A percentile compares a stretch with the other conserved stretches of the same genome.
Evolutionary conservation across 2,797 vertebrate genomes (phyloP).

Genomic region (Anabas testudineus): DNA sequence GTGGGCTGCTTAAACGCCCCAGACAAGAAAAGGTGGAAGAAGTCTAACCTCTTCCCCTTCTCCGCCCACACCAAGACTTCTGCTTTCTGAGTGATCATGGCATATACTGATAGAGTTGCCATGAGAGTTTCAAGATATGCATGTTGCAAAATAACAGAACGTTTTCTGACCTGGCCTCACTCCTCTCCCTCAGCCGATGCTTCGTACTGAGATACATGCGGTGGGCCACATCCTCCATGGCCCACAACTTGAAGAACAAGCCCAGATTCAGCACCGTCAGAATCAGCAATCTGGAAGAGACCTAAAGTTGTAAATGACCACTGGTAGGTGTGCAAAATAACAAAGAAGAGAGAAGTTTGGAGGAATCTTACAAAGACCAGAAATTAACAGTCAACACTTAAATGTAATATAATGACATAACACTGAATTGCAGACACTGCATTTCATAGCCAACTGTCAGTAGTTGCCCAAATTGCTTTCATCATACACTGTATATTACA

Average conservation of each 20-base stretch:
- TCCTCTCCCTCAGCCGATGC: conserved; percentile 85
- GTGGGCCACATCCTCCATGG: conserved; percentile 95
- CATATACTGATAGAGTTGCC: neutral
- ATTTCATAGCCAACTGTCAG: neutral
- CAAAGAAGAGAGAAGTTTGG: neutral
- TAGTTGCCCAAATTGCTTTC: neutral
- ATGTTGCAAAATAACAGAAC: neutral
- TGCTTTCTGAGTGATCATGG: conserved; percentile 17
- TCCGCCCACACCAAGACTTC: conserved; percentile 36
- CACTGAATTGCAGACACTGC: neutral
- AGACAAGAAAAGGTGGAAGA: conserved; percentile 10
- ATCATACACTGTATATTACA: neutral
- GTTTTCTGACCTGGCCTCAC: conserved; percentile 84
- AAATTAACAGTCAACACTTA: neutral
- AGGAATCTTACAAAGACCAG: neutral
- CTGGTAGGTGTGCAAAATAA: neutral
- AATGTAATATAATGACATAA: too few relatives aligned
- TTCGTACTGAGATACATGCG: conserved; percentile 87
- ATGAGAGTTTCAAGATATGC: neutral
- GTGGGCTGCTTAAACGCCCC: conserved; percentile 29
- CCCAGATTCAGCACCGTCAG: conserved; percentile 92
- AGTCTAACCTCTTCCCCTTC: conserved; percentile 2
- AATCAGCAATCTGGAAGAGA: conserved; percentile 87
- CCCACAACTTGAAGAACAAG: conserved; percentile 94
- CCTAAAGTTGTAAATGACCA: neutral